Conservation (phyloP, 64 coral and sea anemone species). For the Dendronephthya gigantea region DNA sequence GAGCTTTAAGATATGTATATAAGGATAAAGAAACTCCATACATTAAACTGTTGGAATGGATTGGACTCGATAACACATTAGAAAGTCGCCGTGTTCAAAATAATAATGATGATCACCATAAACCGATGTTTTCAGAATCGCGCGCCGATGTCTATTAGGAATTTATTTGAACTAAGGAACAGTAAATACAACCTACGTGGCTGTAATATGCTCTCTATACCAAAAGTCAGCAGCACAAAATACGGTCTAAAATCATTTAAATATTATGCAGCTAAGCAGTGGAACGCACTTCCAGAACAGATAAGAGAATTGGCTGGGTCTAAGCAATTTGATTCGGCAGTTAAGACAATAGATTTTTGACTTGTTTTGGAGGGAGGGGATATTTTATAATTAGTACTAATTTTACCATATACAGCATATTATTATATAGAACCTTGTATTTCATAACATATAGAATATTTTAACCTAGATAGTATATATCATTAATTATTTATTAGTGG, state of each 20-base stretch:
- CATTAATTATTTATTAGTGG: too few relatives aligned
- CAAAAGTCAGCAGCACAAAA: slow-evolving; percentile 13
- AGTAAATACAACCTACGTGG: not conserved
- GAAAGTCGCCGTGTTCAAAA: not conserved
- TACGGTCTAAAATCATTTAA: not conserved
- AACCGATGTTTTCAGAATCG: not conserved
- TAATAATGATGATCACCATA: not conserved
- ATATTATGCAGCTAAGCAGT: not conserved
- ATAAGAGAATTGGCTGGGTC: not conserved
- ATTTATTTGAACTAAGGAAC: not conserved
- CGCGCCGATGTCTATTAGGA: not conserved
- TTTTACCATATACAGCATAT: too few relatives aligned
- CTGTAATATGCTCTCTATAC: not conserved
- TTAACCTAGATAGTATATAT: too few relatives aligned
- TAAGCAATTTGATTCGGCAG: too few relatives aligned
- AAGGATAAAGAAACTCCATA: not conserved
- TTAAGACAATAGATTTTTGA: too few relatives aligned
- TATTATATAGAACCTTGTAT: too few relatives aligned
- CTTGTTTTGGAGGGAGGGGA: too few relatives aligned
- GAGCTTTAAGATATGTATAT: not conserved
- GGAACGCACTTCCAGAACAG: not conserved
- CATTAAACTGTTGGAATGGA: not conserved
- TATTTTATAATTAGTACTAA: too few relatives aligned
- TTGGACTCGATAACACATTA: not conserved
- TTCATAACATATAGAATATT: too few relatives aligned